These are phyloP conservation scores for Episyrphus balteatus DNA, from an alignment of 1,140 invertebrate genomes.

Conservation along the genomic window DNA sequence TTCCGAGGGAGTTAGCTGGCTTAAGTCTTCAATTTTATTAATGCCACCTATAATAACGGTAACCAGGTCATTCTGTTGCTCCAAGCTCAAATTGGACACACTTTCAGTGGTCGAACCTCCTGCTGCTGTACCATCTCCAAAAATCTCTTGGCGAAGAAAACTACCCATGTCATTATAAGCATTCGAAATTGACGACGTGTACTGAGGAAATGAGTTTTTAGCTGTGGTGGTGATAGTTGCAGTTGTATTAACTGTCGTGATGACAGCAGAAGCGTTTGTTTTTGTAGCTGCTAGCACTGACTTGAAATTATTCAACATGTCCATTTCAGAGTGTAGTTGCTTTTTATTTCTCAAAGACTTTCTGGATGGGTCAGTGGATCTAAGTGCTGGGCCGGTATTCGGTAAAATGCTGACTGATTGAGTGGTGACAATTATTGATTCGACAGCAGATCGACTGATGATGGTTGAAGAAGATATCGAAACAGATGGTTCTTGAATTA, in stretches of 20 bases:
- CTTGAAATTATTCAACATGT: slow-evolving; percentile 32
- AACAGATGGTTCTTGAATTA: slow-evolving; percentile 18
- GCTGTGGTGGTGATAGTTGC: background rate
- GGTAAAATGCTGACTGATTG: too few species aligned
- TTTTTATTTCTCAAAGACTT: slow-evolving; percentile 30
- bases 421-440: too few species aligned
- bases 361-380: slow-evolving; percentile 12
- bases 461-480: background rate
- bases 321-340: slow-evolving; percentile 32
- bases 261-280: background rate
- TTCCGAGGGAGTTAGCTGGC: slow-evolving; percentile 17
- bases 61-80: slow-evolving; percentile 9
- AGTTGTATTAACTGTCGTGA: background rate
- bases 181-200: too few species aligned
- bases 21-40: slow-evolving; percentile 28
- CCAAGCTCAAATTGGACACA: slow-evolving; percentile 11
- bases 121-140: slow-evolving; percentile 3
- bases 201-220: background rate
- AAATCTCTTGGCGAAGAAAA: too few species aligned
- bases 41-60: slow-evolving; percentile 28
- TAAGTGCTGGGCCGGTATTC: slow-evolving; percentile 5
- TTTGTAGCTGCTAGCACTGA: slow-evolving; percentile 13
- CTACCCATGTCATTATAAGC: too few species aligned
- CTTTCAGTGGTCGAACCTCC: slow-evolving; percentile 4
- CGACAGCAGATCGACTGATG: background rate